A percentile compares a stretch with the other conserved stretches of the same genome.
Evolutionary conservation across 2,888 invertebrate genomes (phyloP).

Genomic region (Andrena bucephala): DNA sequence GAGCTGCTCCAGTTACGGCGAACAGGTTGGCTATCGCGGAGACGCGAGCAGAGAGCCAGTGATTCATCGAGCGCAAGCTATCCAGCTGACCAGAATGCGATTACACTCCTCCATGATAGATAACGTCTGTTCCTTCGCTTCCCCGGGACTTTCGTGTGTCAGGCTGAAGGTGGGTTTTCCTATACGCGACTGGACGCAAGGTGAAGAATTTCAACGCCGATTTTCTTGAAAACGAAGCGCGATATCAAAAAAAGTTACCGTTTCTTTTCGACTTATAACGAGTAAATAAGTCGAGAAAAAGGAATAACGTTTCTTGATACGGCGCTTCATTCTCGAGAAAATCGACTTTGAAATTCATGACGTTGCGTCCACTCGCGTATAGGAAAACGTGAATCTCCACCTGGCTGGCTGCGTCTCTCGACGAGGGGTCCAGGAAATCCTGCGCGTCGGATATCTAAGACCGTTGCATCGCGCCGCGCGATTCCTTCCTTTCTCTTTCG

Average conservation of each 20-base stretch:
- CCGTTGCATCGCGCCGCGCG: background rate
- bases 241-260: too few species aligned
- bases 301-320: too few species aligned
- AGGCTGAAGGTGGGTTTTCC: background rate
- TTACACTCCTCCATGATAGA: conserved; percentile 30
- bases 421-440: conserved; percentile 6
- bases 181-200: too few species aligned
- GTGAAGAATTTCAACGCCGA: too few species aligned
- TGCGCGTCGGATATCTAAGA: background rate
- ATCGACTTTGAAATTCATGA: too few species aligned
- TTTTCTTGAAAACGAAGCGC: too few species aligned
- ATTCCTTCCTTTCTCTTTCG: conserved; percentile 52
- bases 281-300: too few species aligned
- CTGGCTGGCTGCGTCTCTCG: background rate
- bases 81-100: conserved; percentile 43
- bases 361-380: too few species aligned
- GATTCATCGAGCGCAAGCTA: conserved; percentile 54
- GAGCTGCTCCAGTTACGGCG: conserved; percentile 64
- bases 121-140: conserved; percentile 25
- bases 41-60: conserved; percentile 47
- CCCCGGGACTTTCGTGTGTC: background rate
- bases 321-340: too few species aligned
- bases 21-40: conserved; percentile 53
- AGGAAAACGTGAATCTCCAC: too few species aligned
- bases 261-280: too few species aligned